phyloP scores from a whole-genome alignment of 1,140 invertebrate species.

The Drosophila mayri region DNA sequence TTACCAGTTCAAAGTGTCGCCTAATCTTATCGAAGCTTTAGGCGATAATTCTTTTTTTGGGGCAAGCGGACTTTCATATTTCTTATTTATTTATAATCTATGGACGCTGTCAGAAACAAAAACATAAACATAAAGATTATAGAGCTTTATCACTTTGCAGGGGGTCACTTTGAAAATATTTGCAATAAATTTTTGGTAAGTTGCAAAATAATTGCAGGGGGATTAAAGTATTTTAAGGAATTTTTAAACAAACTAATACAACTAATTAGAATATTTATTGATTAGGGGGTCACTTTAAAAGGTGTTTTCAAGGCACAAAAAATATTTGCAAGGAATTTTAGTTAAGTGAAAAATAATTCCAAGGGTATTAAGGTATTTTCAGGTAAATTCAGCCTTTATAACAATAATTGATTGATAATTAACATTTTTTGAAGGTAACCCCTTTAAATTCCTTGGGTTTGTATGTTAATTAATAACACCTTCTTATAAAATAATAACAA shows the following conservation, averaged over 20 bases:
- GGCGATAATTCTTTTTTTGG: conserved; percentile 35
- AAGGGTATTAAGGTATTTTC: too few relatives aligned
- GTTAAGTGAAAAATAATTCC: not conserved
- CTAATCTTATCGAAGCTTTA: conserved; percentile 32
- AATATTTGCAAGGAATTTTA: not conserved
- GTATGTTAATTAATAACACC: not conserved
- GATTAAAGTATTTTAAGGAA: too few relatives aligned
- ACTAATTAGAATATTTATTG: not conserved
- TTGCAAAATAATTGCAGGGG: not conserved
- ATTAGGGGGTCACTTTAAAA: conserved; percentile 32
- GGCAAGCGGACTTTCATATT: conserved; percentile 20
- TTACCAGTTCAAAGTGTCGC: conserved; percentile 22
- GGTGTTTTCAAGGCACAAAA: not conserved
- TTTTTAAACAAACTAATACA: not conserved
- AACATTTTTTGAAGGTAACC: not conserved
- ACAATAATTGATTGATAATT: conserved; percentile 7
- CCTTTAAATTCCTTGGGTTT: not conserved
- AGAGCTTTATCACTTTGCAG: conserved; percentile 24
- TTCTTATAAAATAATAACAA: conserved; percentile 1
- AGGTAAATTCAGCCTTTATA: not conserved
- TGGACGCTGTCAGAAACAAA: conserved; percentile 13
- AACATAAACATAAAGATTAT: conserved; percentile 67
- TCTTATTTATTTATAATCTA: conserved; percentile 29
- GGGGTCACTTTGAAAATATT: conserved; percentile 35
- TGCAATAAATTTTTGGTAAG: not conserved